Evolutionary conservation across 1,140 invertebrate species (phyloP), one percentile per base, ranked within the genome.

Genomic region (Monomorium pharaonis): DNA sequence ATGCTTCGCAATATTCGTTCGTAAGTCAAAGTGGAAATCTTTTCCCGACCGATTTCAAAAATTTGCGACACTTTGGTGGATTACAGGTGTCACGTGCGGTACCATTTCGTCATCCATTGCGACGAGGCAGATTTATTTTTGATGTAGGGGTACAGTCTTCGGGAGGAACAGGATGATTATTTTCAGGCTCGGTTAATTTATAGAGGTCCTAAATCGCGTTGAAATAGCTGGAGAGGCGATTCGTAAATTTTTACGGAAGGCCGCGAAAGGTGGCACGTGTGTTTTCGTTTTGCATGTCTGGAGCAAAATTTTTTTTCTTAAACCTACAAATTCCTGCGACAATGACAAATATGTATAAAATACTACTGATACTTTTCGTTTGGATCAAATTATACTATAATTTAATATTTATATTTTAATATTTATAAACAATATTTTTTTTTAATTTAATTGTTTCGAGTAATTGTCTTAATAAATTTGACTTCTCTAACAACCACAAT

Each of bases 81-180:
- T 80, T 44, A 58, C 30, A 16, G 14, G 21, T 24, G 37, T 18
- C 62, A 69, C 63, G 24, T 24, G 49, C n/a, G 21, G 3, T n/a
- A n/a, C 3, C 30, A 30, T 58, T 18, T n/a, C 18, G 9, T 27
- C 3, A 16, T 44, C 47, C 65, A 65, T 27, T 10, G n/a, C 27
- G 44, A 47, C 42, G 14, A 21, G 27, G 21, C 24, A 58, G 51
- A 83, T 60, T 83, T 83, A 83, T 60, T 58, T 72, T 27, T n/a
- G 30, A 58, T 83, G 74, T 72, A 83, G 58, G 37, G 37, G 65
- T 27, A 60, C 37, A 24, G 9, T 10, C 14, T 58, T 47, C 14
- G 67, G 18, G 12, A 83, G 44, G 14, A 77, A 62, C 62, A 70
- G 30, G n/a, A 83, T 74, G n/a, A 83, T 74, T 83, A 74, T 83